Percentiles rank a stretch among this genome's conserved stretches.
These are phyloP conservation scores for Anthonomus grandis DNA, from an alignment of 1,140 invertebrate genomes.

Conservation along the genomic window DNA sequence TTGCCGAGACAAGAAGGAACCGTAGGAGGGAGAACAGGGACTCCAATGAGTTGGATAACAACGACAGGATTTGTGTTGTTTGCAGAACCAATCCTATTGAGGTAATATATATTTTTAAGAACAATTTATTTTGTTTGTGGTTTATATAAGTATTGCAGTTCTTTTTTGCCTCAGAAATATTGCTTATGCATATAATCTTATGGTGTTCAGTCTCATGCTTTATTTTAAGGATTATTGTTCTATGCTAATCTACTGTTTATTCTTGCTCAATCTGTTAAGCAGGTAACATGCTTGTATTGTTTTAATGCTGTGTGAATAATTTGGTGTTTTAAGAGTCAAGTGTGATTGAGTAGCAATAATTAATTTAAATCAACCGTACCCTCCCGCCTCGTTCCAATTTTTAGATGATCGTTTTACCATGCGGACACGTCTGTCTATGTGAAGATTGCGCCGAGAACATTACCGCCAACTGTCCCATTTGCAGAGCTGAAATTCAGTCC, in stretches of 20 bases:
- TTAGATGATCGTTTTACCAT: constrained; percentile 74
- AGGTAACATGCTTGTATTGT: no score
- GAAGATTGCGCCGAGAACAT: constrained; percentile 76
- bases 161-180: no score
- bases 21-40: constrained; percentile 61
- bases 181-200: no score
- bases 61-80: constrained; percentile 73
- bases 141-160: constrained; percentile 2
- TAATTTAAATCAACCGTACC: background rate
- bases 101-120: constrained; percentile 48
- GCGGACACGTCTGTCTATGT: constrained; percentile 80
- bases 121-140: background rate
- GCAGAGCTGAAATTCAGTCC: constrained; percentile 60
- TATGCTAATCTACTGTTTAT: no score
- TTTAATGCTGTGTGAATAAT: no score
- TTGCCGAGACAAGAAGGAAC: constrained; percentile 62
- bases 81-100: constrained; percentile 73
- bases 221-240: no score
- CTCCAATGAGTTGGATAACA: constrained; percentile 56
- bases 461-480: constrained; percentile 66
- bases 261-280: no score
- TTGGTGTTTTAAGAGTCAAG: no score
- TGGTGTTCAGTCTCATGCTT: no score
- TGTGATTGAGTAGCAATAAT: background rate
- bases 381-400: constrained; percentile 5